Percentiles rank a stretch among this genome's conserved stretches.
phyloP scores from a whole-genome alignment of 2,797 vertebrate genomes.

The Clamator glandarius region DNA sequence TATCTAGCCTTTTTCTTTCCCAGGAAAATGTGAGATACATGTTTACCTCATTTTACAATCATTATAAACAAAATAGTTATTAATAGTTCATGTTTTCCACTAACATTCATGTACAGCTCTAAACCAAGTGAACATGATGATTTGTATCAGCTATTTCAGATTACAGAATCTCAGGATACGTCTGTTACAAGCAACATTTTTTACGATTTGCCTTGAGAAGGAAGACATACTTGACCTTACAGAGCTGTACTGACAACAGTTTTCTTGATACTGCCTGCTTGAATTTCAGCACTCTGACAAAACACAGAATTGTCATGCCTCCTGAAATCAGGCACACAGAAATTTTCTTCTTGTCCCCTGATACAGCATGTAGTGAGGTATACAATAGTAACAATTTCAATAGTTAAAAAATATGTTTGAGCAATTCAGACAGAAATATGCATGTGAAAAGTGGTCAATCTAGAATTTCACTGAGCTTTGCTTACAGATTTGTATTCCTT shows the following conservation, averaged over 20 bases:
- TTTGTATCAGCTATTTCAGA: neutral
- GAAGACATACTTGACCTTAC: neutral
- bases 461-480: neutral
- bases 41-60: neutral
- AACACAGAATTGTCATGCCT: neutral
- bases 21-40: neutral
- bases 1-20: neutral
- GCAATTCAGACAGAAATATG: neutral
- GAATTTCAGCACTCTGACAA: neutral
- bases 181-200: neutral
- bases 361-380: neutral
- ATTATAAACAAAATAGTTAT: neutral
- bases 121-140: neutral
- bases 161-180: neutral
- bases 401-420: neutral
- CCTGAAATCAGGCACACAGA: neutral
- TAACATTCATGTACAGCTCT: neutral
- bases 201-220: neutral
- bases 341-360: neutral
- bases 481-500: neutral
- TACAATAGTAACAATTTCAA: neutral
- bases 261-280: neutral
- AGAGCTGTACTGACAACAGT: neutral
- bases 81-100: neutral
- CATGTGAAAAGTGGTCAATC: neutral